Conservation (phyloP, 2,113 vertebrate genomes). For the Pipa parva region DNA sequence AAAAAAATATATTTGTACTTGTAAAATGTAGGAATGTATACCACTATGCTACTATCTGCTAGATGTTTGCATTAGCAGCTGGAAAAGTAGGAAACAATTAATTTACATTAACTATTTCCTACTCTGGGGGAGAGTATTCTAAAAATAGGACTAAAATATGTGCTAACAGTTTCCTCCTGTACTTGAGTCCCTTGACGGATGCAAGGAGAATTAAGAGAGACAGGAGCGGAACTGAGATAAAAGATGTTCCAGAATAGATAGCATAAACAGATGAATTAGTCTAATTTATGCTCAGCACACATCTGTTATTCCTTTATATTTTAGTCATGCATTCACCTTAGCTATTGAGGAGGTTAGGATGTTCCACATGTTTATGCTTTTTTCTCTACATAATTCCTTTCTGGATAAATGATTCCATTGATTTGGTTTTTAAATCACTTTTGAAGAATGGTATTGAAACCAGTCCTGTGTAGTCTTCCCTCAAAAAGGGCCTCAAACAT, state of each 20-base stretch:
- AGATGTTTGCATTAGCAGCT: no score
- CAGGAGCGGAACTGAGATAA: conserved; percentile 37
- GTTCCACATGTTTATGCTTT: background rate
- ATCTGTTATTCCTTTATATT: conserved; percentile 31
- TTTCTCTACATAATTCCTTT: background rate
- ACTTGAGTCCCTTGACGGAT: conserved; percentile 23
- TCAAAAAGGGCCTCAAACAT: no score
- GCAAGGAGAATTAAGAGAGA: conserved; percentile 32
- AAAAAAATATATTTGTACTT: no score
- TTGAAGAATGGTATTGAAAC: background rate
- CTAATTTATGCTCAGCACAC: conserved; percentile 17
- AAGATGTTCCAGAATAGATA: conserved; percentile 37
- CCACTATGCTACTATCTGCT: no score
- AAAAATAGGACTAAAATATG: background rate
- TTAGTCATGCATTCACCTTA: conserved; percentile 23
- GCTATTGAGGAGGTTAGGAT: conserved; percentile 7
- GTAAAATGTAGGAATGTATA: no score
- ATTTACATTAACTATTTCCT: no score
- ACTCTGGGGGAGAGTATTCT: background rate
- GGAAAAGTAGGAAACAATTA: no score
- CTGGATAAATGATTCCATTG: background rate
- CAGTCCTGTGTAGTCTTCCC: no score
- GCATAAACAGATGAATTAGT: conserved; percentile 33
- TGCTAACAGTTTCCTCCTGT: background rate
- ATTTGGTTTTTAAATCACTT: conserved; percentile 1